A percentile compares a stretch with the other conserved stretches of the same genome.
Evolutionary conservation across 2,888 invertebrate genomes (phyloP).

Genomic region (Serripes groenlandicus): DNA sequence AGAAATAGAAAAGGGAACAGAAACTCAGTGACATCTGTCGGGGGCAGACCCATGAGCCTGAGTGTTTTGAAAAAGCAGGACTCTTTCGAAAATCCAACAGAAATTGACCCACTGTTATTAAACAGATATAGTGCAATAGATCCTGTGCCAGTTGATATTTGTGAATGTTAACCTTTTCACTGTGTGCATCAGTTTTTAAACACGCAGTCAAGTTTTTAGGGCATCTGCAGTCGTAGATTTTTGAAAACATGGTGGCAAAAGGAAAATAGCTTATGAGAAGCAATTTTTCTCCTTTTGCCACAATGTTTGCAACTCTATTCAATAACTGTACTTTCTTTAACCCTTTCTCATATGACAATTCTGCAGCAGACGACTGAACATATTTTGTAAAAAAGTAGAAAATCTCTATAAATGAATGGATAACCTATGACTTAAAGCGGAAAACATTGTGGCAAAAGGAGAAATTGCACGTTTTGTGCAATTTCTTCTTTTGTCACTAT

Average conservation of each 20-base stretch:
- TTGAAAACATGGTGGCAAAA: not conserved
- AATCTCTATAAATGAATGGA: too few relatives aligned
- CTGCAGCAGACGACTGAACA: too few relatives aligned
- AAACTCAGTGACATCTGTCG: slow-evolving; percentile 47
- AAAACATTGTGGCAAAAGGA: too few relatives aligned
- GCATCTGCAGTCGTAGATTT: not conserved
- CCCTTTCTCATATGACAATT: not conserved
- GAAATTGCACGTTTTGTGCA: too few relatives aligned
- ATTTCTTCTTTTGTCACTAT: too few relatives aligned
- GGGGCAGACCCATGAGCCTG: slow-evolving; percentile 65
- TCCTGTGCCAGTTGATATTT: slow-evolving; percentile 57
- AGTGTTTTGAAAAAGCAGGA: slow-evolving; percentile 48
- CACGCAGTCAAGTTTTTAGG: not conserved
- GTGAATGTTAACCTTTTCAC: slow-evolving; percentile 53
- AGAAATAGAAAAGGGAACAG: slow-evolving; percentile 64
- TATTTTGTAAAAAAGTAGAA: too few relatives aligned
- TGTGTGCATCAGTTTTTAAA: not conserved
- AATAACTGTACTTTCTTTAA: too few relatives aligned
- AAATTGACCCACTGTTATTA: slow-evolving; percentile 42
- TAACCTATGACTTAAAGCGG: too few relatives aligned
- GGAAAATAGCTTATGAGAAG: not conserved
- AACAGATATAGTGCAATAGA: slow-evolving; percentile 68
- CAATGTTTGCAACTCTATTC: too few relatives aligned
- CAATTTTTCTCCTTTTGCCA: too few relatives aligned
- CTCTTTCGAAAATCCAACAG: slow-evolving; percentile 23